Conservation (phyloP, 2,888 invertebrate species). For the Lepeophtheirus nordmannii region DNA sequence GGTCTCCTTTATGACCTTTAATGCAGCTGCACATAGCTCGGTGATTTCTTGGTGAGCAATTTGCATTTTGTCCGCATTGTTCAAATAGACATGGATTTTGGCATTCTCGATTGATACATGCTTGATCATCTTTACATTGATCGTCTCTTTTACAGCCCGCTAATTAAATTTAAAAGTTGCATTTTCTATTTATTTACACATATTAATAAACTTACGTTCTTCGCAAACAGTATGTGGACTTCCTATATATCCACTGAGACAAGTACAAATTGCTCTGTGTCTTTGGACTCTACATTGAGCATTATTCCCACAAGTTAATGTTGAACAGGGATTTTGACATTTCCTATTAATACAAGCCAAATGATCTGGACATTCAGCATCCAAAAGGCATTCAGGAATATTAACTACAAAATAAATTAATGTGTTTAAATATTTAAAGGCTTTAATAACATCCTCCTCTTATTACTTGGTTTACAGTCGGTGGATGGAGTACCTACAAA, state of each 20-base stretch:
- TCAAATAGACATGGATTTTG: conserved; percentile 59
- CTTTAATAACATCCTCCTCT: background rate
- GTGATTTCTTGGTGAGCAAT: conserved; percentile 61
- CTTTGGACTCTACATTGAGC: conserved; percentile 29
- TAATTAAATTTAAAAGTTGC: conserved; percentile 33
- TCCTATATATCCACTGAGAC: conserved; percentile 27
- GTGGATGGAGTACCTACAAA: conserved; percentile 58
- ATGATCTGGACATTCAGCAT: conserved; percentile 54
- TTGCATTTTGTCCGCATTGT: conserved; percentile 63
- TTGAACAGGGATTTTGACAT: conserved; percentile 29
- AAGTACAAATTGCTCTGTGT: conserved; percentile 31
- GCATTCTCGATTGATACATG: conserved; percentile 66
- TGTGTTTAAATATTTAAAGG: background rate
- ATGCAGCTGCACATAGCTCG: conserved; percentile 61
- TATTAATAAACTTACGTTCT: conserved; percentile 25
- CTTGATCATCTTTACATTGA: conserved; percentile 63
- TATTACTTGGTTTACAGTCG: conserved; percentile 13
- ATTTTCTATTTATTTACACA: background rate
- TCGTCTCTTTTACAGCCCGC: conserved; percentile 70
- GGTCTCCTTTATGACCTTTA: conserved; percentile 58
- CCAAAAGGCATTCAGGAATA: conserved; percentile 53
- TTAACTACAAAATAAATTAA: background rate
- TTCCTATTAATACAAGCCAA: conserved; percentile 29
- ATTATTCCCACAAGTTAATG: conserved; percentile 27
- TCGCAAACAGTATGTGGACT: conserved; percentile 27